Percentiles rank a stretch among this genome's conserved stretches.
Evolutionary conservation across 2,113 vertebrate genomes (phyloP).

Genomic region (Isurus oxyrinchus): DNA sequence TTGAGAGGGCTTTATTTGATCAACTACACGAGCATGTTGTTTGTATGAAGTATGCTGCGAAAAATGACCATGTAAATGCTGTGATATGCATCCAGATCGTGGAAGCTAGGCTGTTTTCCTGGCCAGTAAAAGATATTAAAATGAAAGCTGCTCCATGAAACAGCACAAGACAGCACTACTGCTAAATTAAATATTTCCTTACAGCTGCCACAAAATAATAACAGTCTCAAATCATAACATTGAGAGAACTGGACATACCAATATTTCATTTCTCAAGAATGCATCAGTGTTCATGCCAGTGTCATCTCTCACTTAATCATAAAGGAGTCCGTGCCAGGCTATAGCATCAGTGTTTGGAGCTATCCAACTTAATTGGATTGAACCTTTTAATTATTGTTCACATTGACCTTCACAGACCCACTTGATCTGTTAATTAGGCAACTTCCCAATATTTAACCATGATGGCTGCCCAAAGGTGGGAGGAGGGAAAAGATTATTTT

Average conservation of each 20-base stretch:
- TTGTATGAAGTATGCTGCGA: background rate
- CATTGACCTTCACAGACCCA: background rate
- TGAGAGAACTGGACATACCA: background rate
- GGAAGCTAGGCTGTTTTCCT: background rate
- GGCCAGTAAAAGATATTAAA: background rate
- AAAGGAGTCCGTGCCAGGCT: background rate
- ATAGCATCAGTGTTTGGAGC: background rate
- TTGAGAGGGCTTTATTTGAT: background rate
- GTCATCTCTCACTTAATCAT: background rate
- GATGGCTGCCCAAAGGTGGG: background rate
- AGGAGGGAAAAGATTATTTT: background rate
- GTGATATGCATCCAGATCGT: background rate
- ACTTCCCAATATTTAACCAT: background rate
- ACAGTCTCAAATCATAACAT: background rate
- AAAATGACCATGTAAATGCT: background rate
- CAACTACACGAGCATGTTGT: background rate
- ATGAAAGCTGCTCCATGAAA: background rate
- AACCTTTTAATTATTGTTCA: background rate
- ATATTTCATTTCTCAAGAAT: background rate
- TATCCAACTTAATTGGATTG: background rate
- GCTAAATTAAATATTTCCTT: background rate
- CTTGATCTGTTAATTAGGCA: background rate
- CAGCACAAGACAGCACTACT: background rate
- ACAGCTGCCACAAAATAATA: background rate
- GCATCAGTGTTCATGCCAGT: background rate